These are phyloP conservation scores for Squalus acanthias DNA, from an alignment of 2,797 vertebrate species.

Conservation along the genomic window DNA sequence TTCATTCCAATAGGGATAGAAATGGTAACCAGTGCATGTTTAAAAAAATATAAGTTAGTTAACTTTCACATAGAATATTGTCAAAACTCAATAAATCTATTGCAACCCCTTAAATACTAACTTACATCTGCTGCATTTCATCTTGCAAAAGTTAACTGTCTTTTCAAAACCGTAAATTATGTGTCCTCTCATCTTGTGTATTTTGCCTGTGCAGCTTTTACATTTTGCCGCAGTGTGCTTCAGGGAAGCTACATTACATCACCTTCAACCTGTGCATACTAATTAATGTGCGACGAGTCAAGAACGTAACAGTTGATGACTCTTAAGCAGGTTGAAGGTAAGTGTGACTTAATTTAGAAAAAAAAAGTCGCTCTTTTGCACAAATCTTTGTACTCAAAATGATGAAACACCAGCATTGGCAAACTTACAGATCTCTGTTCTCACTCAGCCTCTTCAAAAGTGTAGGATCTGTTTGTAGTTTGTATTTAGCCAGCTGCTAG, in stretches of 20 bases:
- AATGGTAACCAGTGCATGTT: not conserved
- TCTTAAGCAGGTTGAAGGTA: not conserved
- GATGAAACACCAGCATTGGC: not conserved
- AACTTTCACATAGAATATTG: not conserved
- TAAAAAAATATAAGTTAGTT: not conserved
- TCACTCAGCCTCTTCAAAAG: not conserved
- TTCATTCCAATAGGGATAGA: not conserved
- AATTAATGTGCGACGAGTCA: not conserved
- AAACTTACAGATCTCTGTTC: not conserved
- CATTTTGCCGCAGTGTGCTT: not conserved
- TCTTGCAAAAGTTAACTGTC: not conserved
- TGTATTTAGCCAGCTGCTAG: not conserved
- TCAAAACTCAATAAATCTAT: not conserved
- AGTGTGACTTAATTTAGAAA: not conserved
- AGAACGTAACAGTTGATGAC: not conserved
- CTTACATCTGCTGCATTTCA: not conserved
- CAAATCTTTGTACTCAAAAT: not conserved
- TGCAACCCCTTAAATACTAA: not conserved
- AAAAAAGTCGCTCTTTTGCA: not conserved
- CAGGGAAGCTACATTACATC: too few species aligned
- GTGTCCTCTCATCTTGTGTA: not conserved
- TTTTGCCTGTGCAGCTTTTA: not conserved
- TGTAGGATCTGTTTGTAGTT: not conserved
- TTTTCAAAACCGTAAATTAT: not conserved
- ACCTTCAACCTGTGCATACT: not conserved